A percentile compares a stretch with the other conserved stretches of the same genome.
phyloP scores from a whole-genome alignment of 2,797 vertebrate species.

The Takifugu ocellatus region DNA sequence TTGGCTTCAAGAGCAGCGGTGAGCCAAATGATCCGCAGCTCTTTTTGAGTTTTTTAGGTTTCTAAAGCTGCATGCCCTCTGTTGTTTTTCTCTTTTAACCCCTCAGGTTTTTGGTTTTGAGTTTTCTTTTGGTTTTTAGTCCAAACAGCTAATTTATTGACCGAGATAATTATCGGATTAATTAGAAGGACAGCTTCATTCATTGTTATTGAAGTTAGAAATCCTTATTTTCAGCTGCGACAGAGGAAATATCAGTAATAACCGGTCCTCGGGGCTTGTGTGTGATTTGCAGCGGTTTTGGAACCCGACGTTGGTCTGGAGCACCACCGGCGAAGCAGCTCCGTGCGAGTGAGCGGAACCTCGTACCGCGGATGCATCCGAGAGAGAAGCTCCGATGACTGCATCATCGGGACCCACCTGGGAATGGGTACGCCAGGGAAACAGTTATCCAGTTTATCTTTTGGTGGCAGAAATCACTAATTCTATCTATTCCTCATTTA shows the following conservation, averaged over 20 bases:
- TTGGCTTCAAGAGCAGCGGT: constrained; percentile 82
- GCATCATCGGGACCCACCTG: constrained; percentile 79
- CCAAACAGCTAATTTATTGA: too few species aligned
- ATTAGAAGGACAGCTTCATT: background rate
- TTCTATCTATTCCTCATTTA: too few species aligned
- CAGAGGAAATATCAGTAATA: background rate
- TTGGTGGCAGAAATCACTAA: too few species aligned
- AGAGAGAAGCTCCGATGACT: constrained; percentile 80
- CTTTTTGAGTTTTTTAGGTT: background rate
- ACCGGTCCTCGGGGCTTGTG: background rate
- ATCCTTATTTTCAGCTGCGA: background rate
- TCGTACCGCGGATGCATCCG: constrained; percentile 76
- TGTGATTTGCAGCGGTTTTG: constrained; percentile 32
- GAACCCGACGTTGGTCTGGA: constrained; percentile 64
- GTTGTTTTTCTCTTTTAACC: too few species aligned
- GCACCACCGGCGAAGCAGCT: constrained; percentile 83
- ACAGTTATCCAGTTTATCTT: background rate
- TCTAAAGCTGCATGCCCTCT: background rate
- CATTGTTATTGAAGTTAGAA: background rate
- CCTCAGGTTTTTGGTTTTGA: too few species aligned
- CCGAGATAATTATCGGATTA: background rate
- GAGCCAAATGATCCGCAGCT: constrained; percentile 15
- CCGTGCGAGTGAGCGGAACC: constrained; percentile 77
- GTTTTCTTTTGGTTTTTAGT: background rate
- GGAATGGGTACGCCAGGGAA: constrained; percentile 75